phyloP scores from a whole-genome alignment of 2,797 vertebrate species.

The Psittacula derbiana region DNA sequence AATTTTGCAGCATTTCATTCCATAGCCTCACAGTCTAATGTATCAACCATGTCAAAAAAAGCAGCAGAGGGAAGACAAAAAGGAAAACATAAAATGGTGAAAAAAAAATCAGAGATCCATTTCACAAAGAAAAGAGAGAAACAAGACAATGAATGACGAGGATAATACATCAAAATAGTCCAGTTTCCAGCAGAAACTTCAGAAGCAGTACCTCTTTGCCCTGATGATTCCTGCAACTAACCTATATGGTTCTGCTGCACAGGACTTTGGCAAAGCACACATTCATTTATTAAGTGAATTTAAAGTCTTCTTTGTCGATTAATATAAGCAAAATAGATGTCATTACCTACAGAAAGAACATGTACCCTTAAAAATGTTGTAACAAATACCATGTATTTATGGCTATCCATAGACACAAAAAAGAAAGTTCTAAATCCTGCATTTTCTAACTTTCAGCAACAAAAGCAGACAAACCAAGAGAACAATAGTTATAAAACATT shows the following conservation, averaged over 20 bases:
- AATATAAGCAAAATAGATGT: background rate
- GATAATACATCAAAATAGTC: background rate
- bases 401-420: slow-evolving; percentile 21
- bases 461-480: slow-evolving; percentile 52
- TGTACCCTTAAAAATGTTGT: background rate
- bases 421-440: slow-evolving; percentile 54
- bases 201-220: background rate
- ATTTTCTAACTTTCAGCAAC: slow-evolving; percentile 63
- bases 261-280: background rate
- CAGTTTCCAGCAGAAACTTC: background rate
- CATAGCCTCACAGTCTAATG: background rate
- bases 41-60: background rate
- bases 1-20: background rate
- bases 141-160: accelerated
- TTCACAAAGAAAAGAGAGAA: background rate
- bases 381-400: slow-evolving; percentile 3
- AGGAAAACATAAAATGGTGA: background rate
- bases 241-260: background rate
- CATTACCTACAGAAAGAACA: background rate
- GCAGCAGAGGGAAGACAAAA: background rate
- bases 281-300: background rate
- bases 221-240: background rate
- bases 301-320: background rate
- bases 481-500: slow-evolving; percentile 68
- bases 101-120: background rate